Conservation (phyloP, 2,797 vertebrate species). For the Echiichthys vipera region DNA sequence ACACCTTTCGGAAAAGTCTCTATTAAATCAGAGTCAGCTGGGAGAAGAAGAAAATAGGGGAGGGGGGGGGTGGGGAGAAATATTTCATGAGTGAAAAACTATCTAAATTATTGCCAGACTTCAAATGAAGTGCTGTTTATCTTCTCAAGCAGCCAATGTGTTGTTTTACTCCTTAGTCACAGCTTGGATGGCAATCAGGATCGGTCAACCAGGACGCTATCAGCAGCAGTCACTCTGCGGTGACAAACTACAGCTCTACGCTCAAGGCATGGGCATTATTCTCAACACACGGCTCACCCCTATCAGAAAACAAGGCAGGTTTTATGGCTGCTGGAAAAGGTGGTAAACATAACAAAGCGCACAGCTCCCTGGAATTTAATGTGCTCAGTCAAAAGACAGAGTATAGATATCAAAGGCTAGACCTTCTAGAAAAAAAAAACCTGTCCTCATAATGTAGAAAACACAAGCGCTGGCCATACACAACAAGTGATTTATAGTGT, state of each 20-base stretch:
- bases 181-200: constrained; percentile 75
- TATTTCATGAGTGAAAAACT: constrained; percentile 67
- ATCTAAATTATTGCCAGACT: constrained; percentile 75
- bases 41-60: neutral
- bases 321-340: constrained; percentile 76
- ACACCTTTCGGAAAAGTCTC: constrained; percentile 79
- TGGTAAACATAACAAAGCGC: constrained; percentile 79
- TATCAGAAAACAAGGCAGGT: constrained; percentile 78
- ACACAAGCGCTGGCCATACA: constrained; percentile 40
- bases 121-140: constrained; percentile 80
- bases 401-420: constrained; percentile 76
- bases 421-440: constrained; percentile 31
- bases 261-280: constrained; percentile 62
- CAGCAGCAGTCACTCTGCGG: constrained; percentile 70
- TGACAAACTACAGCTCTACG: constrained; percentile 68
- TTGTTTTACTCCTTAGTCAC: constrained; percentile 75
- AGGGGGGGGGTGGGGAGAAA: constrained; percentile 16
- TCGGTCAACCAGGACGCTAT: constrained; percentile 72
- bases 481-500: constrained; percentile 69
- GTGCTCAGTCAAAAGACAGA: constrained; percentile 70
- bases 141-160: constrained; percentile 67
- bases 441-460: constrained; percentile 64
- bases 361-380: constrained; percentile 73
- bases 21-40: constrained; percentile 75
- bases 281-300: constrained; percentile 63